Conservation (phyloP, 2,888 invertebrate species). For the Eretmocerus hayati region DNA sequence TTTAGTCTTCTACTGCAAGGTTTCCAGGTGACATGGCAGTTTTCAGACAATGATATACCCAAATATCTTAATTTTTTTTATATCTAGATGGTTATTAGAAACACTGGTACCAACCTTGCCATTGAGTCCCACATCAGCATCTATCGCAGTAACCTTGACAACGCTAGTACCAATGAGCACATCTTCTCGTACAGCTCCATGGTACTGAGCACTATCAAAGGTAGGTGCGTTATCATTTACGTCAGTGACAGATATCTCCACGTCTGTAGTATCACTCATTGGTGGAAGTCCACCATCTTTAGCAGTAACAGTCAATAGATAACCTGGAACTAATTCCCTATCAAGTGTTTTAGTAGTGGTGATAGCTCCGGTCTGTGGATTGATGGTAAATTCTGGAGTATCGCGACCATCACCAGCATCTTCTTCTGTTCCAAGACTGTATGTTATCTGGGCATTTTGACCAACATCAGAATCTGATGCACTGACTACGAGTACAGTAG, state of each 20-base stretch:
- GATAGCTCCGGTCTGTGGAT: constrained; percentile 89
- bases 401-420: constrained; percentile 56
- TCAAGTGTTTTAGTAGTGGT: constrained; percentile 79
- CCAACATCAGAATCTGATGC: constrained; percentile 94
- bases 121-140: constrained; percentile 80
- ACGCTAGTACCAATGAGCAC: constrained; percentile 77
- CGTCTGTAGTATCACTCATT: constrained; percentile 87
- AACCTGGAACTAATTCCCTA: constrained; percentile 71
- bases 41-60: too few species aligned
- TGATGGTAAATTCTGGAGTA: constrained; percentile 70
- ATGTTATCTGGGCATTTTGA: constrained; percentile 83
- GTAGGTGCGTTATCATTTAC: constrained; percentile 92
- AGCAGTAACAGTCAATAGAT: constrained; percentile 85
- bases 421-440: constrained; percentile 62
- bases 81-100: too few species aligned
- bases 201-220: constrained; percentile 76
- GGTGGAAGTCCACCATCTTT: constrained; percentile 88
- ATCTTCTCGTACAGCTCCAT: constrained; percentile 79
- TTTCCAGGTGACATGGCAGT: too few species aligned
- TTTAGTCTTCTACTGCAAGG: too few species aligned
- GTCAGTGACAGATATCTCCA: constrained; percentile 91
- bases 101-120: constrained; percentile 67
- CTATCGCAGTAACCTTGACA: constrained; percentile 71
- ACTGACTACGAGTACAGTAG: constrained; percentile 84
- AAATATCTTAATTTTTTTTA: too few species aligned